A percentile compares a stretch with the other conserved stretches of the same genome.
Evolutionary conservation across 2,888 invertebrate species (phyloP).

Genomic region (Meghimatium bilineatum): DNA sequence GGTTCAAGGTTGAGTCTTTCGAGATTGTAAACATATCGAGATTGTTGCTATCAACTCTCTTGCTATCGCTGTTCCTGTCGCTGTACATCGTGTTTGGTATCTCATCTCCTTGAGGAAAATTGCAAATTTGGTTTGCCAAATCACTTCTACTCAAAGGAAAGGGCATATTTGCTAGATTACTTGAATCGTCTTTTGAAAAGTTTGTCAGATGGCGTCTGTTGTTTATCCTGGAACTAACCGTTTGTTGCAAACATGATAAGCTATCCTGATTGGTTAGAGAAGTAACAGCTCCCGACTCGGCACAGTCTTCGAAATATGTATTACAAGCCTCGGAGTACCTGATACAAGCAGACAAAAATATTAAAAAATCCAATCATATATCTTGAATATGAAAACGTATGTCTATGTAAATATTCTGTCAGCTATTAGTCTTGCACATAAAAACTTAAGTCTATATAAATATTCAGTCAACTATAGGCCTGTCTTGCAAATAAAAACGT

Average conservation of each 20-base stretch:
- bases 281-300: not conserved
- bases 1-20: not conserved
- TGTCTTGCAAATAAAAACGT: no score
- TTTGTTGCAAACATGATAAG: not conserved
- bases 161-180: not conserved
- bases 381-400: no score
- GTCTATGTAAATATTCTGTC: no score
- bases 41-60: not conserved
- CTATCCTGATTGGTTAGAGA: not conserved
- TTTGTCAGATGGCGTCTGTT: not conserved
- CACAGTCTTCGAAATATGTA: not conserved
- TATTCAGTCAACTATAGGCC: no score
- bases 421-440: not conserved
- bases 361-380: no score
- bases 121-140: not conserved
- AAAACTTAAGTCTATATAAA: no score
- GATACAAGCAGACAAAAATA: not conserved
- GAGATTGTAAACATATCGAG: not conserved
- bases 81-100: not conserved
- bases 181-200: not conserved
- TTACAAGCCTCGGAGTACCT: not conserved
- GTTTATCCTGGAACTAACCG: not conserved
- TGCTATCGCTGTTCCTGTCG: not conserved
- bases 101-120: not conserved
- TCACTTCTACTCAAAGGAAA: not conserved